phyloP scores from a whole-genome alignment of 1,140 invertebrate species.

The Aphis craccivora region DNA sequence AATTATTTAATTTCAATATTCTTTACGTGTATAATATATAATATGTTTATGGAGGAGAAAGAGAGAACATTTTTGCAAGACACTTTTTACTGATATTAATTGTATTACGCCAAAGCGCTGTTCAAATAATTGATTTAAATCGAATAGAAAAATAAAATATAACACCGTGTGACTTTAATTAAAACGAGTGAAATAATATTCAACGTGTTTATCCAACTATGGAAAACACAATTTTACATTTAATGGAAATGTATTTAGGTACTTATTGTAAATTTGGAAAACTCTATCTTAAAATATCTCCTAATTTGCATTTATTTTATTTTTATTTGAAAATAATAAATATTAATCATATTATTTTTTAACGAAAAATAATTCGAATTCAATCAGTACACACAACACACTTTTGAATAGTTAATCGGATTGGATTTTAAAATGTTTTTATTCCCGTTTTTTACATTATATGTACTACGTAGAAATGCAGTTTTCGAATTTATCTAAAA shows the following conservation, averaged over 20 bases:
- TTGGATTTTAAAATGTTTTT: not conserved
- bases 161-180: not conserved
- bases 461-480: not conserved
- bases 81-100: not conserved
- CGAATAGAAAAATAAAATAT: conserved; percentile 22
- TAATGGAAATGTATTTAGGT: conserved; percentile 20
- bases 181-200: not conserved
- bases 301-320: not conserved
- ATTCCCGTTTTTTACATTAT: not conserved
- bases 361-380: not conserved
- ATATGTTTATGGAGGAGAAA: not conserved
- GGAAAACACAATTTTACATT: not conserved
- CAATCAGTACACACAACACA: not conserved
- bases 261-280: not conserved
- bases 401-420: not conserved
- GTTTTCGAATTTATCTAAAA: not conserved
- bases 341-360: not conserved
- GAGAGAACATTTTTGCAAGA: not conserved
- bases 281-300: not conserved
- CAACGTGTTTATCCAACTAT: not conserved
- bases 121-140: not conserved
- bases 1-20: not conserved
- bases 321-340: not conserved
- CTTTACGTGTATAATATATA: not conserved
- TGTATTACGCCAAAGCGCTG: not conserved